Percentiles rank a stretch among this genome's conserved stretches.
Conservation (phyloP, 2,797 vertebrate species). For the Alauda arvensis region DNA sequence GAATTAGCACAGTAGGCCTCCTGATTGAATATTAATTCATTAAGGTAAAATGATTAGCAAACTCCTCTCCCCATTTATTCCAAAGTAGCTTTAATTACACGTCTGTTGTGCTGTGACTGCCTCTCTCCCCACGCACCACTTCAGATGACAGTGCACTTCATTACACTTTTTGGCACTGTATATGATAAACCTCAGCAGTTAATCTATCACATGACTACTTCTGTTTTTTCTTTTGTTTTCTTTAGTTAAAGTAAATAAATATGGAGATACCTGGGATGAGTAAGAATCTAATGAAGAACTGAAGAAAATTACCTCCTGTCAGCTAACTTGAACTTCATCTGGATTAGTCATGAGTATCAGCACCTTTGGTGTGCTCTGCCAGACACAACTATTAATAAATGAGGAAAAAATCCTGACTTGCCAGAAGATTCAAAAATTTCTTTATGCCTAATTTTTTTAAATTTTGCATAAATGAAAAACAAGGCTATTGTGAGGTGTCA, state of each 20-base stretch:
- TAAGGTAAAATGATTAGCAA: background rate
- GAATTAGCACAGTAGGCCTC: background rate
- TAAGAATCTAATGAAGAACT: slow-evolving; percentile 66
- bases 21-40: background rate
- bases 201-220: background rate
- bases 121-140: background rate
- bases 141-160: background rate
- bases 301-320: slow-evolving; percentile 34
- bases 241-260: slow-evolving; percentile 89
- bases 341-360: slow-evolving; percentile 3
- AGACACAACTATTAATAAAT: slow-evolving; percentile 35
- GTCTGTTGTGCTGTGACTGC: background rate
- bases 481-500: background rate
- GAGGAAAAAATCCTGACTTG: slow-evolving; percentile 34
- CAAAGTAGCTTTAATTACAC: background rate
- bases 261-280: slow-evolving; percentile 93
- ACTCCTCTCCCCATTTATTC: background rate
- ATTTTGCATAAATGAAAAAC: slow-evolving; percentile 7
- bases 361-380: slow-evolving; percentile 29
- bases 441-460: slow-evolving; percentile 11
- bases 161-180: background rate
- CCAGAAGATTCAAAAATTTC: background rate
- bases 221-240: slow-evolving; percentile 20
- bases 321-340: slow-evolving; percentile 46
- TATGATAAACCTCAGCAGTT: background rate